Conservation (phyloP, 2,888 invertebrate genomes). For the Lutraria lutraria region DNA sequence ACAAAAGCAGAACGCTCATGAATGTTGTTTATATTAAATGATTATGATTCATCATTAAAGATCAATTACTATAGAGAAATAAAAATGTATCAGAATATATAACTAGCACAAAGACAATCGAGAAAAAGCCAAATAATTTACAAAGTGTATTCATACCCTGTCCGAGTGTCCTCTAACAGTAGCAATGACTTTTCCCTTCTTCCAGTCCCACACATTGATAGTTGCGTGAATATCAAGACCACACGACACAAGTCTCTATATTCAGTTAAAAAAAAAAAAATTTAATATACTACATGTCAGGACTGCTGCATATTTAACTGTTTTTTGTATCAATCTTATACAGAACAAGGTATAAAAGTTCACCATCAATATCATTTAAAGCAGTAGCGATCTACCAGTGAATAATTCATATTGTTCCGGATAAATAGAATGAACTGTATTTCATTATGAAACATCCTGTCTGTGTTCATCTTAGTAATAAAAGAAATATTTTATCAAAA, state of each 20-base stretch:
- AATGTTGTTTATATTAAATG: too few relatives aligned
- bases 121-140: conserved; percentile 18
- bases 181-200: conserved; percentile 85
- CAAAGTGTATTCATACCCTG: conserved; percentile 76
- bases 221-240: conserved; percentile 85
- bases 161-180: conserved; percentile 85
- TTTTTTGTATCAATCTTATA: not conserved
- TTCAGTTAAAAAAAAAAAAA: not conserved
- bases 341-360: not conserved
- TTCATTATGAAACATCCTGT: not conserved
- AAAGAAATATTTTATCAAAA: not conserved
- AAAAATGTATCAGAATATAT: too few relatives aligned
- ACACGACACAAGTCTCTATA: conserved; percentile 85
- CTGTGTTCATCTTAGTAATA: not conserved
- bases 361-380: not conserved
- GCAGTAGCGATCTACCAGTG: not conserved
- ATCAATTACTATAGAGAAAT: too few relatives aligned
- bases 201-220: conserved; percentile 87
- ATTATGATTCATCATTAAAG: too few relatives aligned
- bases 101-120: conserved; percentile 60
- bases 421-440: not conserved
- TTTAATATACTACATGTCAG: too few relatives aligned
- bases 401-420: not conserved
- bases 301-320: not conserved
- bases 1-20: too few relatives aligned